These are phyloP conservation scores for Eupsilia transversa DNA, from an alignment of 2,888 invertebrate species.

Conservation along the genomic window DNA sequence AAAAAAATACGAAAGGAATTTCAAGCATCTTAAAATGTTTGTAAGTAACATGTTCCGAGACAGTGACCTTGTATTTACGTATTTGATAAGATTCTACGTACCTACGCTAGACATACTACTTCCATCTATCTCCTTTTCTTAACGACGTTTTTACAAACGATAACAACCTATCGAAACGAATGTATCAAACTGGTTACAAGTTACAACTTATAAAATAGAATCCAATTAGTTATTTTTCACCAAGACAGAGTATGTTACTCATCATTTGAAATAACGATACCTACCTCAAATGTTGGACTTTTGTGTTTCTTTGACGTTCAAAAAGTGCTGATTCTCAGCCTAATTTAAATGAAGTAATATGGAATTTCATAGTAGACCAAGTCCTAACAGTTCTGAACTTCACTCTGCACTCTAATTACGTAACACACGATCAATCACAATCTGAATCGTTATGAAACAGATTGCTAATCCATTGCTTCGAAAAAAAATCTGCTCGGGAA, in stretches of 20 bases:
- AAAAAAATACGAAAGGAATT: background rate
- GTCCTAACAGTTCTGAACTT: no score
- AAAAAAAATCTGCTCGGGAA: no score
- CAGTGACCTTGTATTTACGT: slow-evolving; percentile 28
- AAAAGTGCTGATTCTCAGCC: background rate
- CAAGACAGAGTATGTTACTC: background rate
- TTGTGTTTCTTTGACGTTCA: background rate
- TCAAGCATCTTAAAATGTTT: slow-evolving; percentile 1
- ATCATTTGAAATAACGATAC: background rate
- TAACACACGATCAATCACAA: no score
- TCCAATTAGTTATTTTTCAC: background rate
- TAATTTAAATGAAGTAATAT: background rate
- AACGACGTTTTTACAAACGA: slow-evolving; percentile 3
- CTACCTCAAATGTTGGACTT: background rate
- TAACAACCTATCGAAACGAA: background rate
- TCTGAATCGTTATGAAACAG: no score
- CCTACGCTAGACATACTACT: slow-evolving; percentile 5
- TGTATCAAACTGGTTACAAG: background rate
- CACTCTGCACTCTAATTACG: no score
- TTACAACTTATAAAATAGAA: background rate
- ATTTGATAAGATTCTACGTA: slow-evolving; percentile 30
- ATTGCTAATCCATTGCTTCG: no score
- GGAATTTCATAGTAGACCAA: no score
- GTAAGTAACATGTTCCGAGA: slow-evolving; percentile 2
- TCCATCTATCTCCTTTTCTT: background rate